These are phyloP conservation scores for Caenorhabditis tropicalis DNA, from an alignment of 1,140 invertebrate species.

Conservation along the genomic window DNA sequence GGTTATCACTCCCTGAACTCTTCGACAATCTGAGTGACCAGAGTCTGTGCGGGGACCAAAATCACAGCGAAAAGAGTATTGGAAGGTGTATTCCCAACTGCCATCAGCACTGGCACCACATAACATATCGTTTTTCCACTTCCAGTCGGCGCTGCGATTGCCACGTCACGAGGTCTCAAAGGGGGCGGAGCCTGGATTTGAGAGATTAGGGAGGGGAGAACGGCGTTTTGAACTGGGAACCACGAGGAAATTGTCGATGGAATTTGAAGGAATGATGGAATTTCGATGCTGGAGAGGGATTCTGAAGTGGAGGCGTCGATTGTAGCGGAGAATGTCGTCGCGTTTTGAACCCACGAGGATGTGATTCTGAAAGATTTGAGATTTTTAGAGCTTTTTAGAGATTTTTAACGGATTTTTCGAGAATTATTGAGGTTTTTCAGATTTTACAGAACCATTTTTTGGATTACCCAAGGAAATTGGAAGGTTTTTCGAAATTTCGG, in stretches of 20 bases:
- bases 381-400: too few relatives aligned
- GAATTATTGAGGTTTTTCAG: not conserved
- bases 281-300: not conserved
- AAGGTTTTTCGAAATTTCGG: too few relatives aligned
- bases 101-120: constrained; percentile 88
- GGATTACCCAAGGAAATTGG: too few relatives aligned
- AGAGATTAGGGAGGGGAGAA: constrained; percentile 44
- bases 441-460: too few relatives aligned
- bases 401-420: not conserved
- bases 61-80: constrained; percentile 83
- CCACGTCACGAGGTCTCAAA: constrained; percentile 81
- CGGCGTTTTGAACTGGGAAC: constrained; percentile 52
- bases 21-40: constrained; percentile 85
- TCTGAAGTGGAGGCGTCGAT: constrained; percentile 3
- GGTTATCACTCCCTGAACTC: constrained; percentile 53
- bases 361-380: constrained; percentile 20
- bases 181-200: constrained; percentile 34
- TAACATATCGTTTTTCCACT: constrained; percentile 94
- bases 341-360: constrained; percentile 43
- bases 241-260: constrained; percentile 26
- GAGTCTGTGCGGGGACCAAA: constrained; percentile 87
- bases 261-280: not conserved
- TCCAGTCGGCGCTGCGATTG: constrained; percentile 94
- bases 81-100: constrained; percentile 67
- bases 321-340: constrained; percentile 40